phyloP scores from a whole-genome alignment of 2,797 vertebrate species.

The Takifugu rubripes region DNA sequence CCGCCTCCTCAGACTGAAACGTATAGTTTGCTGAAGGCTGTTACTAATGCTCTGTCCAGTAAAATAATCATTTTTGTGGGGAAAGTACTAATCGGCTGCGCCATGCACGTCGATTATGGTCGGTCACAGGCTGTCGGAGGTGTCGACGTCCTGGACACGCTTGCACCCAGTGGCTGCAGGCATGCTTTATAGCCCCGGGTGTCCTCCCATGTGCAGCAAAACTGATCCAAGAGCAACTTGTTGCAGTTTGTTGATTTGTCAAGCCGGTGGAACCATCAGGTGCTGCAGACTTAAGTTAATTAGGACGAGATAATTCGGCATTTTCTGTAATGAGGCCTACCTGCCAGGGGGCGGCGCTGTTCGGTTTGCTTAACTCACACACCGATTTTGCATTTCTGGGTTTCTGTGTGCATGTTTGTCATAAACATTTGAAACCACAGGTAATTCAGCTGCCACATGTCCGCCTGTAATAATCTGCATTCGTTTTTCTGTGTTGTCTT shows the following conservation, averaged over 20 bases:
- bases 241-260: neutral
- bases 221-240: neutral
- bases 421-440: neutral
- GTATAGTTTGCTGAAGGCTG: constrained; percentile 47
- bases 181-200: neutral
- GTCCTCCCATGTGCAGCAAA: neutral
- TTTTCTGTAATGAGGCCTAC: constrained; percentile 24
- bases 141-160: neutral
- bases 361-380: constrained; percentile 9
- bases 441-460: neutral
- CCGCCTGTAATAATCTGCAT: neutral
- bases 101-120: constrained; percentile 1
- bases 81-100: constrained; percentile 12
- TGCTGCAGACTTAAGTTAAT: constrained; percentile 5
- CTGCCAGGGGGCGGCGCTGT: constrained; percentile 50
- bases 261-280: constrained; percentile 1
- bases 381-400: neutral
- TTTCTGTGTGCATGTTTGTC: constrained; percentile 9
- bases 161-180: constrained; percentile 10
- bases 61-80: neutral
- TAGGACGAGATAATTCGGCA: neutral
- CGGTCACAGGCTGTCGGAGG: constrained; percentile 3
- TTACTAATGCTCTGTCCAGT: constrained; percentile 53
- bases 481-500: constrained; percentile 5
- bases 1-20: constrained; percentile 57